Conservation (phyloP, 2,113 vertebrate genomes). For the Sialia sialis region DNA sequence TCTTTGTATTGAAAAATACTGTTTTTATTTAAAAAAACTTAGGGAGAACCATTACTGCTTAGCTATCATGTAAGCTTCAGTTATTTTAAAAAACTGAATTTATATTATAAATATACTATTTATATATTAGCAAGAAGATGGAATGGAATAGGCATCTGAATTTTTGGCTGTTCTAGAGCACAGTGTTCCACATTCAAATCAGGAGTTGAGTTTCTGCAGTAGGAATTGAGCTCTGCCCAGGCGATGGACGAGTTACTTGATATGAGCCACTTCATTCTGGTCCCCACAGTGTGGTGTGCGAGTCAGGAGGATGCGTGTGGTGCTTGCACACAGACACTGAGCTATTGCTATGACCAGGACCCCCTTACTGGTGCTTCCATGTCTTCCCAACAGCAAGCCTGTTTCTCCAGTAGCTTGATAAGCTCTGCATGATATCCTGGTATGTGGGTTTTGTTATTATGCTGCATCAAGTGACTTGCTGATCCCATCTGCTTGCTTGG, state of each 20-base stretch:
- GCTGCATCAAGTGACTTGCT: background rate
- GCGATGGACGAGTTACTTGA: background rate
- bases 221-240: background rate
- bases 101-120: background rate
- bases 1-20: background rate
- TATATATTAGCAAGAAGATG: background rate
- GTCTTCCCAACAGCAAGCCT: background rate
- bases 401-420: background rate
- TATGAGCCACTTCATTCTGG: background rate
- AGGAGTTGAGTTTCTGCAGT: background rate
- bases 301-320: background rate
- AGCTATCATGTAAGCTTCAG: background rate
- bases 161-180: background rate
- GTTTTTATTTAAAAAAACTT: background rate
- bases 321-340: background rate
- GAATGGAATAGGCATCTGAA: fast-evolving
- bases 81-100: background rate
- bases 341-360: background rate
- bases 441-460: background rate
- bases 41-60: background rate
- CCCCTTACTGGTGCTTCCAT: background rate
- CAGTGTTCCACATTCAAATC: background rate
- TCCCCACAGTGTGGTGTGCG: background rate
- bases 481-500: background rate
- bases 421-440: background rate